Conservation (phyloP, 2,797 vertebrate genomes). For the Serranus cabrilla region DNA sequence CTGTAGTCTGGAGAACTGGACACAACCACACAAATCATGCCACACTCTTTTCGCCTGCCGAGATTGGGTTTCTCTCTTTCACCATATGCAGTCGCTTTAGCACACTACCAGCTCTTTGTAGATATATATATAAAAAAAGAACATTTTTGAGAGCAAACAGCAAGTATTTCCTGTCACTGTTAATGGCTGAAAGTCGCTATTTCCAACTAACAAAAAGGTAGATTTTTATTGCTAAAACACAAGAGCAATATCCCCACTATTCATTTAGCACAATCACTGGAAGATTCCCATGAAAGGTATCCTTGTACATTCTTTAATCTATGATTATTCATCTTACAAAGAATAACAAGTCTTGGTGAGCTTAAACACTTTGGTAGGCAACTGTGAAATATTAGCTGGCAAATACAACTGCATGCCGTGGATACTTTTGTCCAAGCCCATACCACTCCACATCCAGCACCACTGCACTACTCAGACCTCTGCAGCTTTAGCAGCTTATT, state of each 20-base stretch:
- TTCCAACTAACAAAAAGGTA: conserved; percentile 55
- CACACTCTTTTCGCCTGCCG: conserved; percentile 51
- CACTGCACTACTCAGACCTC: conserved; percentile 80
- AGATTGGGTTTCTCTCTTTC: conserved; percentile 29
- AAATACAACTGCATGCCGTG: conserved; percentile 77
- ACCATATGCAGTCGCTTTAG: conserved; percentile 35
- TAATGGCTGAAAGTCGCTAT: conserved; percentile 48
- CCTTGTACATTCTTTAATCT: conserved; percentile 79
- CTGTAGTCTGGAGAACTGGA: conserved; percentile 54
- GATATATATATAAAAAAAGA: conserved; percentile 18
- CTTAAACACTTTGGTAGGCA: conserved; percentile 83
- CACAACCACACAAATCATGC: conserved; percentile 70
- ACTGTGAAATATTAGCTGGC: conserved; percentile 84
- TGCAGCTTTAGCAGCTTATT: conserved; percentile 80
- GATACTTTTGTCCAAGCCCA: conserved; percentile 76
- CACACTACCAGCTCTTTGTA: conserved; percentile 43
- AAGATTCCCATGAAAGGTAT: conserved; percentile 64
- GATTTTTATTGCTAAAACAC: conserved; percentile 63
- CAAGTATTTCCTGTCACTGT: conserved; percentile 40
- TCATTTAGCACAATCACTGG: conserved; percentile 75
- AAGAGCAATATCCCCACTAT: conserved; percentile 49
- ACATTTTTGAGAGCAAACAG: conserved; percentile 59
- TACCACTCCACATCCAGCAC: conserved; percentile 80
- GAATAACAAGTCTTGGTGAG: conserved; percentile 79
- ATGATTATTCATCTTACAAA: conserved; percentile 75